phyloP scores from a whole-genome alignment of 1,140 invertebrate genomes.

The Sminthurides bifidus region DNA sequence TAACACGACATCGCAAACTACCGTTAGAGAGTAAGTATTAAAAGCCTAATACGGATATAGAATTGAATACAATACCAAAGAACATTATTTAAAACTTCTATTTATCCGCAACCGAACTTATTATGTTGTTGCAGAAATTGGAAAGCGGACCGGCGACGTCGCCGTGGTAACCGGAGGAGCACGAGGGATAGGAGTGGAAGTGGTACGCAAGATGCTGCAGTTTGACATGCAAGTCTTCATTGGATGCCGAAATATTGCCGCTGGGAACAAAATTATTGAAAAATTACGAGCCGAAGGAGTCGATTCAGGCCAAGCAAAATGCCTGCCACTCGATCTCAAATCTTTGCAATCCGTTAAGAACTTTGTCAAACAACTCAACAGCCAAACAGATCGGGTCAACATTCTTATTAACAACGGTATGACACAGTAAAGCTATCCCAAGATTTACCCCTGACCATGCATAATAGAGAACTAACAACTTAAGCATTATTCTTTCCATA shows the following conservation, averaged over 20 bases:
- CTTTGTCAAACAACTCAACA: conserved; percentile 56
- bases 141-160: conserved; percentile 48
- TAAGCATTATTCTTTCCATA: conserved; percentile 37
- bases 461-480: neutral
- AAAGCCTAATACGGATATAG: too few relatives aligned
- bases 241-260: conserved; percentile 47
- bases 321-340: conserved; percentile 47
- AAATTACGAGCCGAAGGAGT: conserved; percentile 43
- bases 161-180: conserved; percentile 80
- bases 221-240: conserved; percentile 74
- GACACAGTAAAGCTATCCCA: neutral
- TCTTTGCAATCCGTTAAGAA: conserved; percentile 58
- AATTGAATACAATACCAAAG: neutral
- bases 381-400: conserved; percentile 52
- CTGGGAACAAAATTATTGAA: conserved; percentile 45
- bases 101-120: too few relatives aligned
- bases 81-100: too few relatives aligned
- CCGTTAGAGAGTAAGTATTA: neutral
- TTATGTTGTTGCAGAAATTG: conserved; percentile 42
- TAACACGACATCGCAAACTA: conserved; percentile 9
- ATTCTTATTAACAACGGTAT: conserved; percentile 71
- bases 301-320: conserved; percentile 39
- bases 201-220: conserved; percentile 62
- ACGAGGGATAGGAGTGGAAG: conserved; percentile 69
- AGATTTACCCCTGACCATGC: neutral